A percentile compares a stretch with the other conserved stretches of the same genome.
Evolutionary conservation across 2,113 vertebrate genomes (phyloP).

Genomic region (Thamnaconus septentrionalis): DNA sequence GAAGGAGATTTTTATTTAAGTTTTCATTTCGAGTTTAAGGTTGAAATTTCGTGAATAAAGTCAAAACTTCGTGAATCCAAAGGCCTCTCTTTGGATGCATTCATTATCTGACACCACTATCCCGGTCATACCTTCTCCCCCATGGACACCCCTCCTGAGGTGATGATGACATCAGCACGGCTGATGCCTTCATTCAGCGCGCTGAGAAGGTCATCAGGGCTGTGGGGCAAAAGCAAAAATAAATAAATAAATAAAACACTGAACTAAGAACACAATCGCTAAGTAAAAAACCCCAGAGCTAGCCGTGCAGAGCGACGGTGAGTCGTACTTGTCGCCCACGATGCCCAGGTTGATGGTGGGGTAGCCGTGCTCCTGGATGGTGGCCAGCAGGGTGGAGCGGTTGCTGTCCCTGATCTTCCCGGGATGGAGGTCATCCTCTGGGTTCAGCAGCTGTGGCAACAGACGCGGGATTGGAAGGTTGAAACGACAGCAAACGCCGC

Average conservation of each 20-base stretch:
- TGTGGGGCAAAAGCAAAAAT: conserved; percentile 63
- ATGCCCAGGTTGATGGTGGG: conserved; percentile 99
- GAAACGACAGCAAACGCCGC: too few species aligned
- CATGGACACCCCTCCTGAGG: conserved; percentile 98
- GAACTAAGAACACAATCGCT: background rate
- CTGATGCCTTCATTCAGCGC: conserved; percentile 99
- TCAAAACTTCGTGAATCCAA: too few species aligned
- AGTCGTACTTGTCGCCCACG: conserved; percentile 95
- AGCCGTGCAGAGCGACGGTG: background rate
- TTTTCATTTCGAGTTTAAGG: too few species aligned
- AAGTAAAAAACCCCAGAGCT: background rate
- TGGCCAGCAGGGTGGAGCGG: conserved; percentile 94
- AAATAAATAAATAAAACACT: conserved; percentile 5
- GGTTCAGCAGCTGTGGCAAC: conserved; percentile 88
- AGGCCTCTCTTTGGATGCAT: too few species aligned
- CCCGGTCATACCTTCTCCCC: conserved; percentile 89
- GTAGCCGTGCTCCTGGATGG: conserved; percentile 98
- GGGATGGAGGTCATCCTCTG: conserved; percentile 95
- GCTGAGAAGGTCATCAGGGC: conserved; percentile 99
- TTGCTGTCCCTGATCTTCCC: conserved; percentile 99
- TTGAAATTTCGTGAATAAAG: too few species aligned
- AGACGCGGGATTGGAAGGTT: conserved; percentile 5
- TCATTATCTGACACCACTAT: too few species aligned
- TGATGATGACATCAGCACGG: conserved; percentile 99
- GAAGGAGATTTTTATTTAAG: too few species aligned